These are phyloP conservation scores for Indri indri DNA, from an alignment of 2,113 vertebrate genomes.

Conservation along the genomic window DNA sequence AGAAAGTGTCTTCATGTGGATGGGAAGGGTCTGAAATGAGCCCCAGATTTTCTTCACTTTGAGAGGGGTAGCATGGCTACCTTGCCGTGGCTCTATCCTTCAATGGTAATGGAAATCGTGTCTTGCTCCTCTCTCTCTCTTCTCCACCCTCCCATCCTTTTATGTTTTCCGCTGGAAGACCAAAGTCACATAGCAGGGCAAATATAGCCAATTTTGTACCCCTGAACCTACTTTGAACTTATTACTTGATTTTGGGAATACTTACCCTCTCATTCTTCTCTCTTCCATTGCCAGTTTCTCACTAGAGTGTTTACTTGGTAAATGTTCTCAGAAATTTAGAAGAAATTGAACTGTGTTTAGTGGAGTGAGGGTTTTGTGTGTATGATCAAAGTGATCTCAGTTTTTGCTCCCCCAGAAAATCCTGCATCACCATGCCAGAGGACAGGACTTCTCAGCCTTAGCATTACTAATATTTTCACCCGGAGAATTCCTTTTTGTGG, in stretches of 20 bases:
- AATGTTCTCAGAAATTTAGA: neutral
- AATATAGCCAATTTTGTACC: neutral
- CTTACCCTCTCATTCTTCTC: neutral
- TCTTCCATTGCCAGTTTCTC: neutral
- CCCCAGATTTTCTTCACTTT: neutral
- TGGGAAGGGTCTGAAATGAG: neutral
- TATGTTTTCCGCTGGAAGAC: neutral
- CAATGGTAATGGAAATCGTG: fast-evolving
- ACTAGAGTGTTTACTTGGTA: neutral
- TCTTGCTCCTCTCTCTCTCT: too few species aligned
- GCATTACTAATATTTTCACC: neutral
- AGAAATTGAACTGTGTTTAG: neutral
- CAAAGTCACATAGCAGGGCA: neutral
- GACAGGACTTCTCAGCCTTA: neutral
- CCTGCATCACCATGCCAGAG: neutral
- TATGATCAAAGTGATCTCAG: neutral
- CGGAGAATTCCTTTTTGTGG: neutral
- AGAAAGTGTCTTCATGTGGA: neutral
- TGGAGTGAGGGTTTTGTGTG: neutral
- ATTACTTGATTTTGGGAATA: neutral
- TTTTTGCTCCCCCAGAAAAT: neutral
- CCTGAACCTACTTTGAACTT: neutral
- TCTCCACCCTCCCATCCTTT: neutral
- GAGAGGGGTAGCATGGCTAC: neutral
- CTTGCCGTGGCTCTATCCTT: neutral